These are phyloP conservation scores for Drosophila melanocephala DNA, from an alignment of 2,888 invertebrate species.

Conservation along the genomic window DNA sequence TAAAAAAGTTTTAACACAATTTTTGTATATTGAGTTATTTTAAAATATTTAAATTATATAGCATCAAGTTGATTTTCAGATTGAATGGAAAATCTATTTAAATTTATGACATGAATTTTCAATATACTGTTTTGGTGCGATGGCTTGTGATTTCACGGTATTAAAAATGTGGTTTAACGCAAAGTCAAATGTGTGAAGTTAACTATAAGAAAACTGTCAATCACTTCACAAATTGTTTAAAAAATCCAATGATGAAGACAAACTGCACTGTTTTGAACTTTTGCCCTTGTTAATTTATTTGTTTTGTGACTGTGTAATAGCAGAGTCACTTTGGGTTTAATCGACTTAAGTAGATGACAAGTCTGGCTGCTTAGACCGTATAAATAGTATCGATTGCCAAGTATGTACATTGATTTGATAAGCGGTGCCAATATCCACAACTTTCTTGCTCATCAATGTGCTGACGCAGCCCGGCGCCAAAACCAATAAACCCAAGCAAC, in stretches of 20 bases:
- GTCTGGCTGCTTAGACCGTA: constrained; percentile 7
- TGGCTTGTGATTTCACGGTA: no score
- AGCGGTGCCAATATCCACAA: constrained; percentile 67
- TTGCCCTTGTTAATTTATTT: neutral
- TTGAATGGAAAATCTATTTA: neutral
- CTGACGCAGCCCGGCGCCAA: constrained; percentile 57
- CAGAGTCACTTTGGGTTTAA: constrained; percentile 13
- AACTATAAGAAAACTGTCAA: neutral
- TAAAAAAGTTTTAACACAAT: neutral
- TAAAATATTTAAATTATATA: neutral
- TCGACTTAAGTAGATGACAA: constrained; percentile 20
- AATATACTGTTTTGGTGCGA: neutral
- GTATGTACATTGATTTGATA: constrained; percentile 57
- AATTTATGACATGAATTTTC: neutral
- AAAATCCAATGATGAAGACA: neutral
- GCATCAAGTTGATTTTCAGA: neutral
- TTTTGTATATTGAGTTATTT: neutral
- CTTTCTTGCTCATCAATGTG: constrained; percentile 52
- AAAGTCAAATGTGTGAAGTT: neutral
- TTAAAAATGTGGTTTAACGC: neutral
- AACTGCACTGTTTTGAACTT: neutral
- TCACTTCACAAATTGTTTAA: neutral
- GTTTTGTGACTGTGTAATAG: neutral
- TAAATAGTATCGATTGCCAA: constrained; percentile 41
- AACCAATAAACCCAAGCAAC: constrained; percentile 66